A percentile compares a stretch with the other conserved stretches of the same genome.
These are phyloP conservation scores for Platycercus adscitus DNA, from an alignment of 2,113 vertebrate species.

Conservation along the genomic window DNA sequence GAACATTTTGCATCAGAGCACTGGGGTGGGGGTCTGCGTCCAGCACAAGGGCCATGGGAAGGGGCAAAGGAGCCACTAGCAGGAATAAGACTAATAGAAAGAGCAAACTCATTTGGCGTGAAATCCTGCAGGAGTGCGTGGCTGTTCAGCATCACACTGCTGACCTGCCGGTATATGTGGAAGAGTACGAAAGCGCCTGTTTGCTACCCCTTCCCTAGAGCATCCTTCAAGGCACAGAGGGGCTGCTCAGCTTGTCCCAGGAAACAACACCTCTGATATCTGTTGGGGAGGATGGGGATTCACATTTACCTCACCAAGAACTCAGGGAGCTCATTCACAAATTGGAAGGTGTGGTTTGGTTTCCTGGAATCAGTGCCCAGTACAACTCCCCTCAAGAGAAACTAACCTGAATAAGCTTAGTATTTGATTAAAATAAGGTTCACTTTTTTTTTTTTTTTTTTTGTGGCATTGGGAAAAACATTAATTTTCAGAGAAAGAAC, in stretches of 20 bases:
- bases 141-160: background rate
- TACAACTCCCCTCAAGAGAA: background rate
- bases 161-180: fast-evolving
- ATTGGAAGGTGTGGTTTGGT: background rate
- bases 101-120: background rate
- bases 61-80: background rate
- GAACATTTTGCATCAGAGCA: background rate
- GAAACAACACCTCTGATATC: background rate
- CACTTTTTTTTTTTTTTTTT: background rate
- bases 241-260: background rate
- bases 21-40: background rate
- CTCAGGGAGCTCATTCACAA: background rate
- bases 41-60: background rate
- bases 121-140: background rate
- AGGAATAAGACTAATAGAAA: background rate
- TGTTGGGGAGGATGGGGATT: background rate
- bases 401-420: background rate
- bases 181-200: background rate
- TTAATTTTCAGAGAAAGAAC: background rate
- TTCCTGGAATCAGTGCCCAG: background rate
- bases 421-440: background rate
- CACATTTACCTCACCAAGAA: background rate
- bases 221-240: background rate
- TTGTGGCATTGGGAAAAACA: background rate
- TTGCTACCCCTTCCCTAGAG: background rate